Conservation (phyloP, 1,140 invertebrate species). For the Paraescarpia echinospica region DNA sequence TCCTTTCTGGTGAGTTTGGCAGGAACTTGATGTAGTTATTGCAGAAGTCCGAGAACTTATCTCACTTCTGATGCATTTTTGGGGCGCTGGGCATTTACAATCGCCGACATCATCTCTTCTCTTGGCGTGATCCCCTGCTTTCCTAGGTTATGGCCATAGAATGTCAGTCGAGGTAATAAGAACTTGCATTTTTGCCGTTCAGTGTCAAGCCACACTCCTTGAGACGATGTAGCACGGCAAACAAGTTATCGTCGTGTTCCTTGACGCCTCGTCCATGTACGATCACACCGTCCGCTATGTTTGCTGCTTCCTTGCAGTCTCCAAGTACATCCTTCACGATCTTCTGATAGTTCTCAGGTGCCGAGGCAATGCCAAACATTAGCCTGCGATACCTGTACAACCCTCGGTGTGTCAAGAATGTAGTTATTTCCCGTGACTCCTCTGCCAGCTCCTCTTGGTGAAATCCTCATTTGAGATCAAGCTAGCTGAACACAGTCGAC, state of each 20-base stretch:
- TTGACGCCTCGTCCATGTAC: neutral
- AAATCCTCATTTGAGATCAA: constrained; percentile 32
- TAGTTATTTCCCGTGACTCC: neutral
- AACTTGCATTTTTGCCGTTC: constrained; percentile 21
- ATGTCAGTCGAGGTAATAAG: neutral
- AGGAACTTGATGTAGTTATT: too few relatives aligned
- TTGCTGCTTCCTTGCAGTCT: neutral
- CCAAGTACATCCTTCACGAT: constrained; percentile 9
- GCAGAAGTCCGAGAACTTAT: too few relatives aligned
- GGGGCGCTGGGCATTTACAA: too few relatives aligned
- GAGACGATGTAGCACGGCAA: neutral
- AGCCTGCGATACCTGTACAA: constrained; percentile 10
- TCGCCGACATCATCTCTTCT: too few relatives aligned
- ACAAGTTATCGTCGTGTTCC: neutral
- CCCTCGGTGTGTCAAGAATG: constrained; percentile 15
- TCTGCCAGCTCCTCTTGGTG: constrained; percentile 32
- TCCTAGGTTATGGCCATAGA: neutral
- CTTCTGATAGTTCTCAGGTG: constrained; percentile 13
- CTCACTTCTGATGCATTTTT: too few relatives aligned
- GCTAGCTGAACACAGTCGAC: constrained; percentile 26
- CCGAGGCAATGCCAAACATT: constrained; percentile 20
- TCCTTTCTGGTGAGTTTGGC: too few relatives aligned
- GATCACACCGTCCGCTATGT: constrained; percentile 18
- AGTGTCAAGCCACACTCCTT: neutral
- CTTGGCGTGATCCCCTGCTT: too few relatives aligned